Evolutionary conservation across 2,797 vertebrate genomes (phyloP).

Genomic region (Agapornis canus): DNA sequence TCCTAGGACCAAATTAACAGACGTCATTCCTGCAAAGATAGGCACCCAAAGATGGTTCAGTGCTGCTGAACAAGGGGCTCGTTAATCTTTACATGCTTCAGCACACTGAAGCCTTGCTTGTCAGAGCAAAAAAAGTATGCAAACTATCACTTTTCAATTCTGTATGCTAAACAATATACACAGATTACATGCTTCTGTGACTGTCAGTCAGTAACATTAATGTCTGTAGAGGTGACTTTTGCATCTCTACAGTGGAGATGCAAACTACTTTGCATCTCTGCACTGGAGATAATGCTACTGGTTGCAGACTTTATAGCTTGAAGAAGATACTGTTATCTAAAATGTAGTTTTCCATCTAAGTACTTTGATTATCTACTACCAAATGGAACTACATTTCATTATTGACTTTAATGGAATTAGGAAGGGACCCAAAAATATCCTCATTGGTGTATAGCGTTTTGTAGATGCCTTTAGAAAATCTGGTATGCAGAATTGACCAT

Average conservation of each 20-base stretch:
- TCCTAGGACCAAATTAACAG: neutral
- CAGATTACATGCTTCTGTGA: neutral
- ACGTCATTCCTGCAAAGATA: neutral
- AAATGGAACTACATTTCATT: neutral
- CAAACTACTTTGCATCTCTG: neutral
- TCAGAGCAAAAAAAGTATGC: neutral
- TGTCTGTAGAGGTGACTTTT: neutral
- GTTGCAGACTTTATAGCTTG: neutral
- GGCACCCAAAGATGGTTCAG: neutral
- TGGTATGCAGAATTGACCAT: neutral
- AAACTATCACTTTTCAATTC: neutral
- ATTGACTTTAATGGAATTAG: neutral
- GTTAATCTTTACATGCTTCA: neutral
- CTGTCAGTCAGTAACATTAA: neutral
- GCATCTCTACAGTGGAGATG: neutral
- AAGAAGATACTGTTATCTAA: neutral
- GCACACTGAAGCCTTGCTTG: neutral
- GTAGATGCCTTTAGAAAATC: slow-evolving; percentile 10
- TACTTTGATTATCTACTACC: neutral
- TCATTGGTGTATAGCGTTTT: neutral
- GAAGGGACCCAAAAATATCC: neutral
- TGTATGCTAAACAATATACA: accelerated
- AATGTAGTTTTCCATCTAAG: neutral
- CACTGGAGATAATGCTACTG: neutral
- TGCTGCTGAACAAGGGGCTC: neutral